Evolutionary conservation across 2,797 vertebrate species (phyloP), one percentile per base, ranked within the genome.

Genomic region (Falco novaeseelandiae): DNA sequence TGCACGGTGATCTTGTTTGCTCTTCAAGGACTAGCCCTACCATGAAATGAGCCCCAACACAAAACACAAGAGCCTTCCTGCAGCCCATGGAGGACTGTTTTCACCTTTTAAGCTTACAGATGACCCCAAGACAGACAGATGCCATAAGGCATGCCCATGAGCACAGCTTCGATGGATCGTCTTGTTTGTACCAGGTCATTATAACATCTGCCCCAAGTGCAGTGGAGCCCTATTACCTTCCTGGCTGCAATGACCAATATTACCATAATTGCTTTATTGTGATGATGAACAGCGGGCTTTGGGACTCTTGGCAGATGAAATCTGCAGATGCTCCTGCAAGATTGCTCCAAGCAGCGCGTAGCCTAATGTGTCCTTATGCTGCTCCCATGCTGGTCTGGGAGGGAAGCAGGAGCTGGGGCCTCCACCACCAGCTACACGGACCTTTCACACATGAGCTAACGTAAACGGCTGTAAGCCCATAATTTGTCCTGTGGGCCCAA

Each of bases 341-440:
- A 62, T 29, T 21, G 29, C 19, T 44, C 67, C 0, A 1, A 40
- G 77, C 29, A 22, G 8, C 1, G 0, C 7, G 49, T 10, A 70
- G 25, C 67, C 22, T 34, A 54, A n/a, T 7, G 12, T 3, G 1
- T n/a, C 62, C 34, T 58, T 32, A 30, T 69, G 38, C n/a, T 62
- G 55, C n/a, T n/a, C 36, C 65, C 54, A 67, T 0, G 2, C 40
- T 34, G n/a, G 44, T 18, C 30, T 26, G 2, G 9, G 6, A 38
- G 44, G n/a, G 29, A 78, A 67, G 67, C 7, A 90, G 79, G 34
- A 70, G 27, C 40, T 12, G 70, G 51, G 51, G 49, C 51, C 73
- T 80, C 79, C 67, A 52, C 32, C 34, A 88, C 74, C 85, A 27
- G 17, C 9, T 38, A 55, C 4, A 21, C 23, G 49, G 51, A 52